Evolutionary conservation across 2,797 vertebrate genomes (phyloP).

Genomic region (Micromesistius poutassou): DNA sequence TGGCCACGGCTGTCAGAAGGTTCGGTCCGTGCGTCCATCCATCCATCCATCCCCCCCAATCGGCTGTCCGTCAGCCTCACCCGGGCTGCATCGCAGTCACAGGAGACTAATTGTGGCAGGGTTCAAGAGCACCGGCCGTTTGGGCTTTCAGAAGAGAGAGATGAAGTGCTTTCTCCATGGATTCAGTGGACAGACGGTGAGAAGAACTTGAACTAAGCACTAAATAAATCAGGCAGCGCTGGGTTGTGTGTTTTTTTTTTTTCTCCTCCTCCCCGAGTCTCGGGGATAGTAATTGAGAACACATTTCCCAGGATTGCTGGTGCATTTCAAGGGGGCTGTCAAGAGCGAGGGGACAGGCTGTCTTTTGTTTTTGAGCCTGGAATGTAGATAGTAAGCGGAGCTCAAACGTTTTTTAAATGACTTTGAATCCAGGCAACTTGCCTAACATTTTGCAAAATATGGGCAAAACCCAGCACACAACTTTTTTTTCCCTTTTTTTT

Average conservation of each 20-base stretch:
- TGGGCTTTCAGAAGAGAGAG: constrained; percentile 67
- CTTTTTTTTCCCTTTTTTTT: too few relatives aligned
- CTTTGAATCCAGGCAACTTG: constrained; percentile 18
- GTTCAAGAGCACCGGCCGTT: constrained; percentile 77
- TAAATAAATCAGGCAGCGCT: constrained; percentile 85
- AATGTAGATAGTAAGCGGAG: constrained; percentile 42
- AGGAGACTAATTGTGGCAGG: constrained; percentile 71
- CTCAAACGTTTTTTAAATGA: constrained; percentile 30
- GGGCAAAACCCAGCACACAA: not conserved
- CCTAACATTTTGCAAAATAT: constrained; percentile 17
- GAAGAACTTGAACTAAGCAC: constrained; percentile 85
- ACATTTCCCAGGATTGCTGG: constrained; percentile 75
- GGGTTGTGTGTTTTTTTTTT: constrained; percentile 37
- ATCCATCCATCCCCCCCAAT: too few relatives aligned
- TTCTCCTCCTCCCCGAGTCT: constrained; percentile 77
- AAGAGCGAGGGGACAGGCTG: constrained; percentile 59
- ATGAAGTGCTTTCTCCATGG: constrained; percentile 87
- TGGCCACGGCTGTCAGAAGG: constrained; percentile 24
- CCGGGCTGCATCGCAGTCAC: constrained; percentile 26
- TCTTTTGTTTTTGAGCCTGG: constrained; percentile 62
- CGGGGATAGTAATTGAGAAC: constrained; percentile 91
- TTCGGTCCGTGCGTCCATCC: constrained; percentile 25
- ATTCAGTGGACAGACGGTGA: constrained; percentile 81
- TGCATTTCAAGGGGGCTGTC: constrained; percentile 59
- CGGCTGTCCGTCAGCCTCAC: constrained; percentile 43